Conservation (phyloP, 2,113 vertebrate genomes). For the Oreocharis arfaki region DNA sequence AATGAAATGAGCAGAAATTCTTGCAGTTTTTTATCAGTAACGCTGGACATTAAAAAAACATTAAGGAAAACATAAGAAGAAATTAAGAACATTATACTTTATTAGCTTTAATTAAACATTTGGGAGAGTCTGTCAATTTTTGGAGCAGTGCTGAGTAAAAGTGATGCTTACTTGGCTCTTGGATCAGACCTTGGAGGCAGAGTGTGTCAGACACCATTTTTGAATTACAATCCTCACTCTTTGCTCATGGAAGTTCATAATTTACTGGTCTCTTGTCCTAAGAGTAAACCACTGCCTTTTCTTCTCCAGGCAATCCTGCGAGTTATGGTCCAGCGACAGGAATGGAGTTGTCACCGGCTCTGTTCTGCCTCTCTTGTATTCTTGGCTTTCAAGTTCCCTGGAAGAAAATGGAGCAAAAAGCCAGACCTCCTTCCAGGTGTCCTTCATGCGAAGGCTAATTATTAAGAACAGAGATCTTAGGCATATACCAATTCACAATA, state of each 20-base stretch:
- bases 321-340: not conserved
- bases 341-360: fast-evolving
- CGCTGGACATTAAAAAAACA: not conserved
- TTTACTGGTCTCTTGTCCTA: not conserved
- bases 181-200: not conserved
- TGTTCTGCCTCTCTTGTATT: not conserved
- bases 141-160: not conserved
- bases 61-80: not conserved
- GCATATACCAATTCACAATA: not conserved
- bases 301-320: not conserved
- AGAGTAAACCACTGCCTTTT: not conserved
- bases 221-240: not conserved
- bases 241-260: not conserved
- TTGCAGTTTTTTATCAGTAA: not conserved
- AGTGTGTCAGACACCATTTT: not conserved
- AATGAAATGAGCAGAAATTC: not conserved
- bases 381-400: not conserved
- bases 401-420: not conserved
- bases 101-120: not conserved
- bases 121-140: not conserved
- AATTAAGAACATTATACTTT: not conserved
- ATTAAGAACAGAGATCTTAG: not conserved
- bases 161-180: not conserved
- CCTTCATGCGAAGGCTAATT: not conserved
- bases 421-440: not conserved